Evolutionary conservation across 2,797 vertebrate species (phyloP).

Genomic region (Paramormyrops hopkinsi): DNA sequence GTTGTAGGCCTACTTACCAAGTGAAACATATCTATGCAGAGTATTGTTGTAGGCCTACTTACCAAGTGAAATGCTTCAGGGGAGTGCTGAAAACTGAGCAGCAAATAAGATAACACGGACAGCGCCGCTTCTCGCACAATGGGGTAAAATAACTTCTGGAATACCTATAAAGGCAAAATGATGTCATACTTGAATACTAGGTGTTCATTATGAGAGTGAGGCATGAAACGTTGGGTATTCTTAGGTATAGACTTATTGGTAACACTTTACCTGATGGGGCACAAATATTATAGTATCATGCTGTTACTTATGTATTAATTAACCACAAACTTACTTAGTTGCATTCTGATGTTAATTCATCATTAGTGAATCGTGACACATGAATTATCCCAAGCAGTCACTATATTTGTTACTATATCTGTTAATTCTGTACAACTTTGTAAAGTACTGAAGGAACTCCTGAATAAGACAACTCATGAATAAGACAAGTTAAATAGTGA

Average conservation of each 20-base stretch:
- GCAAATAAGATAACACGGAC: conserved; percentile 66
- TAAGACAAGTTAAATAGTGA: background rate
- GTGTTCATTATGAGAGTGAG: background rate
- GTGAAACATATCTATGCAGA: background rate
- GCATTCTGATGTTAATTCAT: background rate
- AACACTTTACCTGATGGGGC: background rate
- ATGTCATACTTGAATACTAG: background rate
- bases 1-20: conserved; percentile 32
- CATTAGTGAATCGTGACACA: background rate
- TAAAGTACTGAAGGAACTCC: background rate
- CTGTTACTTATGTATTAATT: background rate
- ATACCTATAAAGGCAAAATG: conserved; percentile 52
- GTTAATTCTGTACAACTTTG: background rate
- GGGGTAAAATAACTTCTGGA: conserved; percentile 68
- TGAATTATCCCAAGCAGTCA: background rate
- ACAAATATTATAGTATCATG: background rate
- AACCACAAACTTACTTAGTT: background rate
- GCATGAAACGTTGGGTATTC: background rate
- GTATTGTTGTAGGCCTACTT: conserved; percentile 34
- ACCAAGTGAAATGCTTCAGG: conserved; percentile 74
- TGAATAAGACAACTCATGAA: background rate
- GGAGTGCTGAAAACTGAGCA: conserved; percentile 74
- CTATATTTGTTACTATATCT: background rate
- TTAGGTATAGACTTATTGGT: background rate
- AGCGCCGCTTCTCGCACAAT: conserved; percentile 63